A percentile compares a stretch with the other conserved stretches of the same genome.
phyloP scores from a whole-genome alignment of 2,797 vertebrate species.

The Sandelia bainsii region DNA sequence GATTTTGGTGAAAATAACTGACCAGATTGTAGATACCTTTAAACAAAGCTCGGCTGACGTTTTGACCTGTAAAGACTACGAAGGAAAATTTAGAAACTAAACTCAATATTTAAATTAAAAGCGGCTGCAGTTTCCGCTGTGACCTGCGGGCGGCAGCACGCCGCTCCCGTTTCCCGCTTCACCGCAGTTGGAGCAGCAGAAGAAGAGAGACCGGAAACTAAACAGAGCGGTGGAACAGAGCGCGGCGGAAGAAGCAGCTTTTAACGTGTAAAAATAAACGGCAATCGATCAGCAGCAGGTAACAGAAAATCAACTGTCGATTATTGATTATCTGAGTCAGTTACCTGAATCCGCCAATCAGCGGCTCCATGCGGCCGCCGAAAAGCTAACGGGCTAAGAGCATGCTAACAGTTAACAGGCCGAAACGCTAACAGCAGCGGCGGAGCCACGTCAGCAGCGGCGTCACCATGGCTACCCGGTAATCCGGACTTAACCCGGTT shows the following conservation, averaged over 20 bases:
- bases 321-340: accelerated
- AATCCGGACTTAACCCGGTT: not conserved
- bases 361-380: accelerated
- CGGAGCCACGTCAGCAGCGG: conserved; percentile 16
- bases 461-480: not conserved
- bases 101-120: too few species aligned
- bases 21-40: too few species aligned
- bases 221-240: conserved; percentile 23
- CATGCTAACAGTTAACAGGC: conserved; percentile 19
- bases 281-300: conserved; percentile 34
- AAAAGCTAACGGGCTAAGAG: not conserved
- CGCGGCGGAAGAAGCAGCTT: conserved; percentile 15
- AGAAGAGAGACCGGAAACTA: conserved; percentile 69
- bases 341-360: accelerated
- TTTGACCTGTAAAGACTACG: too few species aligned
- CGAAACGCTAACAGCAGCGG: not conserved
- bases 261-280: conserved; percentile 13
- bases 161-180: accelerated
- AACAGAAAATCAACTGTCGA: not conserved
- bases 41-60: too few species aligned
- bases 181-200: not conserved
- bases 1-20: too few species aligned
- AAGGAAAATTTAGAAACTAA: too few species aligned
- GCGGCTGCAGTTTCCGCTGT: not conserved
- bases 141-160: not conserved